Percentiles rank a stretch among this genome's conserved stretches.
phyloP scores from a whole-genome alignment of 2,797 vertebrate genomes.

The Balearica regulorum region DNA sequence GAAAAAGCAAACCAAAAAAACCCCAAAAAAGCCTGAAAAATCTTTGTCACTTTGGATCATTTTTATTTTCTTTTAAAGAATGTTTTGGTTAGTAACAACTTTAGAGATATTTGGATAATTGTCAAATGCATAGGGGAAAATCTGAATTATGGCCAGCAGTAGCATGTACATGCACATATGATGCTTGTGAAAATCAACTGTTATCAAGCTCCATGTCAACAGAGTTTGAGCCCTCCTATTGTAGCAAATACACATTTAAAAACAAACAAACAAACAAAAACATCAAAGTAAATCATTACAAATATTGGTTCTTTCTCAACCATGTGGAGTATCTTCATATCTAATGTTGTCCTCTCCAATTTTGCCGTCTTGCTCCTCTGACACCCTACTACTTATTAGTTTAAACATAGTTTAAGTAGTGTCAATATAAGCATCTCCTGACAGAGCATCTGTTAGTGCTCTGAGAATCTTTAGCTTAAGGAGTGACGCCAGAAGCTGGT shows the following conservation, averaged over 20 bases:
- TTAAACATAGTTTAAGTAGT: neutral
- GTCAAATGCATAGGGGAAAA: neutral
- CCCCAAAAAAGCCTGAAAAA: neutral
- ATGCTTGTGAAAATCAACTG: neutral
- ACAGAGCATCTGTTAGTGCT: neutral
- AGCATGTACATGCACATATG: neutral
- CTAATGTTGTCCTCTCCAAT: neutral
- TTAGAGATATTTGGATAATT: neutral
- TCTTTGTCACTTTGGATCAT: neutral
- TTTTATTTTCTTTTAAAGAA: neutral
- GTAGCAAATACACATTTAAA: neutral
- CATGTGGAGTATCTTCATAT: neutral
- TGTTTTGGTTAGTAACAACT: neutral
- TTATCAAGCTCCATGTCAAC: neutral
- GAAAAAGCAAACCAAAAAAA: neutral
- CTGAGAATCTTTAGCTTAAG: neutral
- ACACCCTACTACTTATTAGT: neutral
- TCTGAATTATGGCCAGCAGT: neutral
- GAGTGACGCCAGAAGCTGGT: neutral
- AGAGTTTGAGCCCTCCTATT: neutral
- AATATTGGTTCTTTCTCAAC: neutral
- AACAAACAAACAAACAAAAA: neutral
- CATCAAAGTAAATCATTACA: neutral
- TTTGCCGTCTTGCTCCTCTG: neutral
- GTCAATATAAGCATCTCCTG: neutral